Percentiles rank a stretch among this genome's conserved stretches.
phyloP scores from a whole-genome alignment of 2,113 vertebrate genomes.

The Aythya baeri region DNA sequence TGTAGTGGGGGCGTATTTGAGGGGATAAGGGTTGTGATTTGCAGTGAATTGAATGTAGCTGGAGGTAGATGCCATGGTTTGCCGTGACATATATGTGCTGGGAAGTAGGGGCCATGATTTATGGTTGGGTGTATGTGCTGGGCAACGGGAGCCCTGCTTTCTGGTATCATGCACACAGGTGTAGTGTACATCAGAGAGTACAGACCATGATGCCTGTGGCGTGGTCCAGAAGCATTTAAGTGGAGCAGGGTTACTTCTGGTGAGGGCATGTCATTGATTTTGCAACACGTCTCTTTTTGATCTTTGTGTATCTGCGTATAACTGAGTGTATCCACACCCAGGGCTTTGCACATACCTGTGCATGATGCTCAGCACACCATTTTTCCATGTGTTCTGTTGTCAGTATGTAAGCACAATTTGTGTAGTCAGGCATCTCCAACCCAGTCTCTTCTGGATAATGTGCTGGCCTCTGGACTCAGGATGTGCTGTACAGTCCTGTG shows the following conservation, averaged over 20 bases:
- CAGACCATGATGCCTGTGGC: background rate
- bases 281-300: background rate
- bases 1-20: background rate
- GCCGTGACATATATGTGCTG: accelerated
- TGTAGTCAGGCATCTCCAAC: too few species aligned
- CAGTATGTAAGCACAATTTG: background rate
- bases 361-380: background rate
- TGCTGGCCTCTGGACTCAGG: background rate
- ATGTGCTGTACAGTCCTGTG: background rate
- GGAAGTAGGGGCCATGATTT: background rate
- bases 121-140: background rate
- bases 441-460: accelerated
- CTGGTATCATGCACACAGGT: accelerated
- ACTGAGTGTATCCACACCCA: accelerated
- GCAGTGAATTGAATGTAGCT: background rate
- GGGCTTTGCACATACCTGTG: background rate
- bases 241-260: background rate
- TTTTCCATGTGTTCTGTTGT: background rate
- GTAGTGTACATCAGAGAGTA: accelerated
- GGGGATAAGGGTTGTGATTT: background rate
- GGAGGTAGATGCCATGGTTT: background rate
- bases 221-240: background rate
- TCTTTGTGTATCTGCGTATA: background rate
- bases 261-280: background rate
- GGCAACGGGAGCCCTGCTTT: background rate